Conservation (phyloP, 2,888 invertebrate species). For the Acleris laterana region DNA sequence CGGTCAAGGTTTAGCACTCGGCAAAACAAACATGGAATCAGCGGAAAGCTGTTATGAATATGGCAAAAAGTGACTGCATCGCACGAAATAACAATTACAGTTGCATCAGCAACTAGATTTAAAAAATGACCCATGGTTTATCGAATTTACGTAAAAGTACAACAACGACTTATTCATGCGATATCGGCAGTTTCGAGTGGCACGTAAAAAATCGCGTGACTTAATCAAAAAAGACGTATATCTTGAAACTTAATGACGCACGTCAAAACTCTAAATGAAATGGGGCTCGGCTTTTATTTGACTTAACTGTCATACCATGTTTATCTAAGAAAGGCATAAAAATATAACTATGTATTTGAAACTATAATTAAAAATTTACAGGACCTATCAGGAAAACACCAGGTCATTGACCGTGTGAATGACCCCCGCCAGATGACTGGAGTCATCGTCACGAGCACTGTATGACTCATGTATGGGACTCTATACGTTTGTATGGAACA, state of each 20-base stretch:
- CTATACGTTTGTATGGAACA: slow-evolving; percentile 36
- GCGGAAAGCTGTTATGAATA: slow-evolving; percentile 20
- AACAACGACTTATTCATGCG: no score
- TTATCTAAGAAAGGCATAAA: no score
- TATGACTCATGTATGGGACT: slow-evolving; percentile 43
- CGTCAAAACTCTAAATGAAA: no score
- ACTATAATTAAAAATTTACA: not conserved
- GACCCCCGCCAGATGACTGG: slow-evolving; percentile 58
- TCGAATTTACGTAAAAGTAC: not conserved
- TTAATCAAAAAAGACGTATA: no score
- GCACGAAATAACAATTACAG: slow-evolving; percentile 27
- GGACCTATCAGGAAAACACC: slow-evolving; percentile 39
- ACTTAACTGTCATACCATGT: no score
- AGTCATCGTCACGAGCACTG: slow-evolving; percentile 47
- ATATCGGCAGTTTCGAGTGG: no score
- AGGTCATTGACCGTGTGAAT: slow-evolving; percentile 65
- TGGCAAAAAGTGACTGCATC: slow-evolving; percentile 11
- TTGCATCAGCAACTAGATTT: slow-evolving; percentile 31
- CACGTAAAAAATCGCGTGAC: no score
- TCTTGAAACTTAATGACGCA: no score
- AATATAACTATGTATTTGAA: no score
- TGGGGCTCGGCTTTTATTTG: no score
- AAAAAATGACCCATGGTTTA: slow-evolving; percentile 4
- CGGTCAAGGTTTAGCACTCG: slow-evolving; percentile 29
- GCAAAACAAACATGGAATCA: slow-evolving; percentile 25